Evolutionary conservation across 2,888 invertebrate genomes (phyloP).

Genomic region (Tinea pellionella): DNA sequence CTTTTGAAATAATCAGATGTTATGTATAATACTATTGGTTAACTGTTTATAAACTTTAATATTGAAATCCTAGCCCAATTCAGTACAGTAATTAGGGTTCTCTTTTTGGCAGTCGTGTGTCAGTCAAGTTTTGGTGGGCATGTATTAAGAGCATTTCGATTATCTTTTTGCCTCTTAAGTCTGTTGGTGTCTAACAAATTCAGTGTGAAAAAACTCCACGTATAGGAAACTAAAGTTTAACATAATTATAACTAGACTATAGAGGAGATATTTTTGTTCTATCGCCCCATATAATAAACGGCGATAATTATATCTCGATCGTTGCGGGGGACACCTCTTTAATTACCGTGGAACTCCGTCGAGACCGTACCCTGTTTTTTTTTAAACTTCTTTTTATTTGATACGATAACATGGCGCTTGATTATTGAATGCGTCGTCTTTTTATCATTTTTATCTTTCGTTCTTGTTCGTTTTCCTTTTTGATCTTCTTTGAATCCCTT

Average conservation of each 20-base stretch:
- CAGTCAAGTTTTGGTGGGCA: too few relatives aligned
- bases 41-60: too few relatives aligned
- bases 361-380: background rate
- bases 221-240: background rate
- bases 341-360: slow-evolving; percentile 9
- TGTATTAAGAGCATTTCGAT: too few relatives aligned
- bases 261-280: background rate
- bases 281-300: background rate
- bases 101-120: too few relatives aligned
- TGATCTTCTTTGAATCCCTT: background rate
- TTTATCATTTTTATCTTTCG: slow-evolving; percentile 1
- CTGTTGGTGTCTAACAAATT: too few relatives aligned
- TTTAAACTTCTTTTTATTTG: background rate
- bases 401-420: background rate
- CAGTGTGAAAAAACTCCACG: too few relatives aligned
- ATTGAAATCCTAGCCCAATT: too few relatives aligned
- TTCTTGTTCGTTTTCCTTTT: background rate
- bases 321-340: background rate
- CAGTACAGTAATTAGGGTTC: too few relatives aligned
- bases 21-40: too few relatives aligned
- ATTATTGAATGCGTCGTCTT: slow-evolving; percentile 7
- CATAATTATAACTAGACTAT: background rate
- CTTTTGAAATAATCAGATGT: too few relatives aligned
- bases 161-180: too few relatives aligned
- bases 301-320: background rate